Base-by-base conservation (phyloP, 2,113 vertebrate species). In the Oreotrochilus melanogaster region DNA sequence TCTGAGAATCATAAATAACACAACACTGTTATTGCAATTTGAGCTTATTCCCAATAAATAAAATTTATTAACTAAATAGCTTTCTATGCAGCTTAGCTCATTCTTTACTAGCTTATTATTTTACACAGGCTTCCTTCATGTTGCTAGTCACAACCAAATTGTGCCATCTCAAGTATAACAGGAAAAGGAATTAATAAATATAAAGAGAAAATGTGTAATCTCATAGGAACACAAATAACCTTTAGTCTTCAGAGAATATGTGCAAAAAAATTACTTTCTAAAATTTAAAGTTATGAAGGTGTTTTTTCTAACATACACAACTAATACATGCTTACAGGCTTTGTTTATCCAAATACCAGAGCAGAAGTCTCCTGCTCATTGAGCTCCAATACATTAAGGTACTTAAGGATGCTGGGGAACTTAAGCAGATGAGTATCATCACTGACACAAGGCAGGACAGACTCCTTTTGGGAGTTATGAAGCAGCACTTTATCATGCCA, bases 1-100 rank as follows among this genome's bases (percentile, higher is more conserved):
- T 95, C 81, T 94, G 65, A 96, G 92, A 95, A 86, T 93, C 94
- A 94, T 96, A 97, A 96, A 97, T 96, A 96, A 97, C 75, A 64
- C 43, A 96, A 87, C 91, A 96, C 84, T 80, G 97, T 97, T 96
- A 96, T 93, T 97, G 96, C 62, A 79, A 90, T 92, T 95, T 45
- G 28, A 86, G 69, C 65, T 88, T 95, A 82, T 89, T 95, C 86
- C 70, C 57, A 92, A 96, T 86, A 96, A 97, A 97, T 89, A 94
- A 97, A 90, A 91, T 93, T 43, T 84, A 96, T 86, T 93, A 89
- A 80, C 71, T 88, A 94, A 89, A 76, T 57, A 53, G 56, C 47
- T 95, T 95, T 93, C 62, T 61, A 10, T 37, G 45, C n/a, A 75
- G 28, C 57, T 92, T 81, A 62, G 70, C 45, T 91, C 51, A 51